phyloP scores from a whole-genome alignment of 2,888 invertebrate species.

The Theodoxus fluviatilis region DNA sequence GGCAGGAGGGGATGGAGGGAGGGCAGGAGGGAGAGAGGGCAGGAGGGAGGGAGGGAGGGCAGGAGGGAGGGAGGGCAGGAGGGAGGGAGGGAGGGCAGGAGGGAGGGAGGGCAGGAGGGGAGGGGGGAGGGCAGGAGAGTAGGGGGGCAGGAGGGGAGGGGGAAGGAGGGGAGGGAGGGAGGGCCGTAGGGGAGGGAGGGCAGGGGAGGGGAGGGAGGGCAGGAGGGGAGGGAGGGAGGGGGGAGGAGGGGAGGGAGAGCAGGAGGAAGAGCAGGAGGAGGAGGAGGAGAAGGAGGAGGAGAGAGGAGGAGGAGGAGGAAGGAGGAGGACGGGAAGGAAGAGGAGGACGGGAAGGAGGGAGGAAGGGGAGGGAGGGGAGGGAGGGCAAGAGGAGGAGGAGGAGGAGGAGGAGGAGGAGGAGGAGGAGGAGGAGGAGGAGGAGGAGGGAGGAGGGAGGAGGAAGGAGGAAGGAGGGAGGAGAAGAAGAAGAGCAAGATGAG shows the following conservation, averaged over 20 bases:
- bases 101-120: not conserved
- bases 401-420: not conserved
- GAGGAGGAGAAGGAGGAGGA: not conserved
- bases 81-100: too few species aligned
- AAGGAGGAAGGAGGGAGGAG: too few species aligned
- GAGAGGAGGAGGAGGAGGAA: not conserved
- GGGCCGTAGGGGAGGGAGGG: not conserved
- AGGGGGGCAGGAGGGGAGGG: not conserved
- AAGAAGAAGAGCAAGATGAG: too few species aligned
- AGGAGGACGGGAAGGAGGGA: constrained; percentile 4
- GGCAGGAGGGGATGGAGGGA: too few species aligned
- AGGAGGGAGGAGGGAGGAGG: not conserved
- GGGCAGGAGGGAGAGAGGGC: too few species aligned
- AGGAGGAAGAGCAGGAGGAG: not conserved
- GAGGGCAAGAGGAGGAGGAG: not conserved
- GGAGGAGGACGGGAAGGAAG: not conserved
- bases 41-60: too few species aligned
- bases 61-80: too few species aligned
- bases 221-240: not conserved
- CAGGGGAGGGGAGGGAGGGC: not conserved
- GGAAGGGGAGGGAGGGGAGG: not conserved
- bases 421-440: not conserved
- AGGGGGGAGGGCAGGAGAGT: not conserved
- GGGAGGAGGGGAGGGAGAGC: not conserved
- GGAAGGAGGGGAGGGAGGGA: not conserved